Conservation (phyloP, 2,888 invertebrate species). For the Ophioninae sp. region DNA sequence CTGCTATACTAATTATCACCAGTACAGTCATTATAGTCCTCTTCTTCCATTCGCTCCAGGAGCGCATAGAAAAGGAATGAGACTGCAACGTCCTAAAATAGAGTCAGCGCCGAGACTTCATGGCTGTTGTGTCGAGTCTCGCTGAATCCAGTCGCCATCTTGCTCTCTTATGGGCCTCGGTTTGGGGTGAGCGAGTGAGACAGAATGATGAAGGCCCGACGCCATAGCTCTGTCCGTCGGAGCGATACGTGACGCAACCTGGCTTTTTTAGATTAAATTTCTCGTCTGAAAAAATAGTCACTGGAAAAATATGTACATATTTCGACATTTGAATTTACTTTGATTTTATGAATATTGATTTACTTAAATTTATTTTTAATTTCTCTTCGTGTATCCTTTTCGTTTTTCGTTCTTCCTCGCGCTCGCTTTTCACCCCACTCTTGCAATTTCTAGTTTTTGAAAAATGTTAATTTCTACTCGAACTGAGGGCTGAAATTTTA, state of each 20-base stretch:
- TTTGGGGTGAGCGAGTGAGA: slow-evolving; percentile 29
- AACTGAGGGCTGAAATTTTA: neutral
- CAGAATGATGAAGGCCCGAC: slow-evolving; percentile 17
- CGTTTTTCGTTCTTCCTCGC: neutral
- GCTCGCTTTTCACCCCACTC: neutral
- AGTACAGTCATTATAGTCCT: too few relatives aligned
- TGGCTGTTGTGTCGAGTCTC: slow-evolving; percentile 57
- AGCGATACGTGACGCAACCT: slow-evolving; percentile 10
- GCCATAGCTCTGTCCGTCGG: slow-evolving; percentile 28
- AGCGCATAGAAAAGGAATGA: neutral
- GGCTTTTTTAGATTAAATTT: neutral
- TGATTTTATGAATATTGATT: too few relatives aligned
- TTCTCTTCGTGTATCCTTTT: neutral
- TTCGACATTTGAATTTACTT: neutral
- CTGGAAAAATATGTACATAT: neutral
- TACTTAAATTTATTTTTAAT: neutral
- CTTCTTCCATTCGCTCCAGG: neutral
- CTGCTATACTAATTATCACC: too few relatives aligned
- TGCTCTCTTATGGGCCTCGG: slow-evolving; percentile 56
- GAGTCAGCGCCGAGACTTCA: slow-evolving; percentile 58
- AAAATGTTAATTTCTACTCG: neutral
- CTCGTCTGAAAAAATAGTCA: neutral
- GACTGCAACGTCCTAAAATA: slow-evolving; percentile 58
- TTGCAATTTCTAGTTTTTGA: neutral
- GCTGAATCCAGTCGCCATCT: slow-evolving; percentile 74